These are phyloP conservation scores for Delphinapterus leucas DNA, from an alignment of 2,113 vertebrate genomes.

Conservation along the genomic window DNA sequence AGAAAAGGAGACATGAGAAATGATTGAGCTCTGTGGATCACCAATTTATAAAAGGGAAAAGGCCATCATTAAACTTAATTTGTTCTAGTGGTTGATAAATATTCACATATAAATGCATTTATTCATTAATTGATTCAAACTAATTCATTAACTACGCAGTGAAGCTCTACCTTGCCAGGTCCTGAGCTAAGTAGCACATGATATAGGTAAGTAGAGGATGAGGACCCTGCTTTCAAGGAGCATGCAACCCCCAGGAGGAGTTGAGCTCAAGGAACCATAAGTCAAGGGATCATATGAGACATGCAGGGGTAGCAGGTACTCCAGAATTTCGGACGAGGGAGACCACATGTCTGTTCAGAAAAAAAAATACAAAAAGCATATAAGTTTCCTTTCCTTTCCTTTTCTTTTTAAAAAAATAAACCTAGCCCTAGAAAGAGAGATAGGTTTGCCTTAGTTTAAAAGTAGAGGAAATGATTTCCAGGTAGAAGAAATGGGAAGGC, in stretches of 20 bases:
- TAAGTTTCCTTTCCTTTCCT: background rate
- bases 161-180: background rate
- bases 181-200: background rate
- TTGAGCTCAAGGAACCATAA: background rate
- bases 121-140: background rate
- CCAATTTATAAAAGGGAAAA: conserved; percentile 25
- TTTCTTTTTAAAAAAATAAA: background rate
- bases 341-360: background rate
- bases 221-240: background rate
- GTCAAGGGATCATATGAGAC: background rate
- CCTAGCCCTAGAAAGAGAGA: background rate
- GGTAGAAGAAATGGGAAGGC: background rate
- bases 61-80: background rate
- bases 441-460: background rate
- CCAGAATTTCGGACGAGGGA: background rate
- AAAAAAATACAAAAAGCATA: background rate
- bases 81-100: background rate
- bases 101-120: background rate
- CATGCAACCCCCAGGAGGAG: background rate
- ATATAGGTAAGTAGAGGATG: background rate
- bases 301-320: background rate
- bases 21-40: conserved; percentile 37
- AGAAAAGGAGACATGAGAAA: conserved; percentile 59
- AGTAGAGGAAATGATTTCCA: background rate
- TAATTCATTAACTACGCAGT: background rate